Base-by-base conservation (phyloP, 2,888 invertebrate species). In the Lasiommata megera region DNA sequence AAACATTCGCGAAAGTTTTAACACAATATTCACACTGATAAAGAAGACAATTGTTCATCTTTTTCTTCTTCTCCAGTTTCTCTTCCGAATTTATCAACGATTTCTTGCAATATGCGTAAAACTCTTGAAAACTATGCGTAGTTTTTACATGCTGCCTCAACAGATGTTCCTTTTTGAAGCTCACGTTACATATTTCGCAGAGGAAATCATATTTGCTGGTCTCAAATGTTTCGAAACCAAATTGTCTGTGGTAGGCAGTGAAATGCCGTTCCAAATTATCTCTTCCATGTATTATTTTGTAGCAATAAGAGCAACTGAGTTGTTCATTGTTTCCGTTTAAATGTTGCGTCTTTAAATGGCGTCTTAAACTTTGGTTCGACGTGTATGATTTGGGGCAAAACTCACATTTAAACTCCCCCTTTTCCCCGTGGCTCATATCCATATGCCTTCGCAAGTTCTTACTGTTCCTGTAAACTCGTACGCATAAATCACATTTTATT, bases 301-400 rank as follows among this genome's bases (percentile, higher is more conserved):
- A 43, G 31, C 78, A 76, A 34, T 53, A 66, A 2, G 69, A 66
- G 6, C 77, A 79, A 0, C 62, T 57, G 3, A 58, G 65, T 3
- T 70, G 65, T 0, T 75, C 74, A 1, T 64, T 58, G 18, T 66
- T 70, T 0, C 78, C 36, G 0, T 1, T 31, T 1, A 38, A 71
- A 0, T 85, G 84, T 0, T 69, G 63, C 0, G 76, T 76, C 16
- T 69, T 66, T 0, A 70, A 64, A 51, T 88, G 88, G 0, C 84
- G 65, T 44, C 73, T 66, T 1, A 88, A 63, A 55, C 84, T 85
- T 23, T 84, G 83, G 56, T 82, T 84, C 0, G 84, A 82, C 0
- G 80, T 79, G 57, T 85, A 88, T 0, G 79, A 73, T 70, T 86
- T 88, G 0, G 85, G 82, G 36, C 88, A 88, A 0, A 81, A 64